Base-by-base conservation (phyloP, 2,888 invertebrate species). In the Ernsta delagoae region DNA sequence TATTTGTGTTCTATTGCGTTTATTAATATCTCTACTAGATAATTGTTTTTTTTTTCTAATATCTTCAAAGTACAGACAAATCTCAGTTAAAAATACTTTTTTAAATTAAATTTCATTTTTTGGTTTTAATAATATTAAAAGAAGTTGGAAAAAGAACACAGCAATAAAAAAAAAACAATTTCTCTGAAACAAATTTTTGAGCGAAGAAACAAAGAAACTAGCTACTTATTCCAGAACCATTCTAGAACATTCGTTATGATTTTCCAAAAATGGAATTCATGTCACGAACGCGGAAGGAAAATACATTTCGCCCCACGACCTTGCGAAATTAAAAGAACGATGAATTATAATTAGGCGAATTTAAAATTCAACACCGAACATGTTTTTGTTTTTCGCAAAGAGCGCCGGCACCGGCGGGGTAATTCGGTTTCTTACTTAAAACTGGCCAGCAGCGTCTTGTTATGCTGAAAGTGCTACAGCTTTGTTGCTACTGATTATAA, bases 341-440 rank as follows among this genome's bases (percentile, higher is more conserved):
- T 56, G 63, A 45, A 56, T 64, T 64, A 64, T 64, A 64, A 64
- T 64, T 64, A 64, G 56, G 50, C 16, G 9, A 50, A 43, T 57
- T 64, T 64, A 56, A 64, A 64, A 64, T 64, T 56, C 64, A 43
- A 64, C 56, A 64, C 56, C 12, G 34, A 31, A 57, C 56, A 56
- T 34, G 64, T 43, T 64, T 64, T 64, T 64, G 64, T 56, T 64
- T 64, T 48, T 48, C 11, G 12, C 48, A 24, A 24, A 24, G 1
- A 24, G 24, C n/a, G 12, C 5, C 12, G 5, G 1, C 5, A 12
- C n/a, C 45, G n/a, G 11, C 48, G 12, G n/a, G 48, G 6, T 48
- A 48, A 48, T 48, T 48, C 12, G 48, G 12, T 48, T 12, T 45
- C 45, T 45, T 45, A 45, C 45, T 45, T 45, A 45, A n/a, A n/a